A percentile compares a stretch with the other conserved stretches of the same genome.
Conservation (phyloP, 2,888 invertebrate genomes). For the Rotaria magnacalcarata region DNA sequence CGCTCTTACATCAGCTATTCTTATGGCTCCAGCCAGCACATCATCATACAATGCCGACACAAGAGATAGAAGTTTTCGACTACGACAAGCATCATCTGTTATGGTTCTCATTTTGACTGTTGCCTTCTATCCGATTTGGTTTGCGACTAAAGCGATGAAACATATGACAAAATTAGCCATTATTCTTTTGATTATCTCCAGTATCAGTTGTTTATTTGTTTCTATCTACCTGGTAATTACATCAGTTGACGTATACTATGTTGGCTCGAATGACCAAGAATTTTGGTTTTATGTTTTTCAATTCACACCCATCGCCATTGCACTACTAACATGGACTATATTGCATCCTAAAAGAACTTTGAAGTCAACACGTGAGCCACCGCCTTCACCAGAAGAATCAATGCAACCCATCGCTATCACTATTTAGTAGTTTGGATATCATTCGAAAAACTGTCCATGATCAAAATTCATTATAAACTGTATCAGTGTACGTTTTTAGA, state of each 20-base stretch:
- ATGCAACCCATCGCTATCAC: too few relatives aligned
- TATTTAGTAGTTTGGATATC: too few relatives aligned
- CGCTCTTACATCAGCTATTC: background rate
- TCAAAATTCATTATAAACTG: too few relatives aligned
- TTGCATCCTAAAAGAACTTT: background rate
- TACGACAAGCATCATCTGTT: background rate
- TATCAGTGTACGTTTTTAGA: too few relatives aligned
- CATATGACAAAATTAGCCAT: background rate
- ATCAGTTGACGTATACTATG: background rate
- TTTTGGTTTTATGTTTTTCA: background rate
- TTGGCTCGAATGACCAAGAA: background rate
- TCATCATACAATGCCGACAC: background rate
- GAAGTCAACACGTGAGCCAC: too few relatives aligned
- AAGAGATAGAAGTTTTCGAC: background rate
- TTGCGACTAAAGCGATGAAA: background rate
- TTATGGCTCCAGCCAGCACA: background rate
- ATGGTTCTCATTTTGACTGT: background rate
- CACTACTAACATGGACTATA: background rate
- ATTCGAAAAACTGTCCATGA: too few relatives aligned
- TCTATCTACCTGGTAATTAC: background rate
- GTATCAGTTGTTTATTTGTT: background rate
- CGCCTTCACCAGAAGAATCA: background rate
- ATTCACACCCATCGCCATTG: background rate
- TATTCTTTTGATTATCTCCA: background rate
- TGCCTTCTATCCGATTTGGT: background rate